Percentiles rank a stretch among this genome's conserved stretches.
phyloP scores from a whole-genome alignment of 2,888 invertebrate genomes.

The Prenolepis imparis region DNA sequence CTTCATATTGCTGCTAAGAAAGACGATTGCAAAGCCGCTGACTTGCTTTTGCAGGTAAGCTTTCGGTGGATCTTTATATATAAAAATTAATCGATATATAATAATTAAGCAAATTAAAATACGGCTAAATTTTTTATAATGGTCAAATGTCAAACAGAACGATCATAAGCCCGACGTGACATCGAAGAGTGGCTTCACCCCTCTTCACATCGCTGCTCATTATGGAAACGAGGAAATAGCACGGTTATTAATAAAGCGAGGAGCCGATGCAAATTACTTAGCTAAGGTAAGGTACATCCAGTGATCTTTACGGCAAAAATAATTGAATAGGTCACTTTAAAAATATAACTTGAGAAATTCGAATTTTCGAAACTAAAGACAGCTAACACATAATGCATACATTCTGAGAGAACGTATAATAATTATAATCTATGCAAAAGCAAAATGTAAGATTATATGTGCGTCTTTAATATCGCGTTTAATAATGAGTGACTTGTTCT shows the following conservation, averaged over 20 bases:
- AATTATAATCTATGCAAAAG: background rate
- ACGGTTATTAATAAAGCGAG: constrained; percentile 94
- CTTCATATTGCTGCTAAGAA: constrained; percentile 99
- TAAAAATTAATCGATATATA: background rate
- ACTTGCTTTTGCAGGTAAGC: constrained; percentile 93
- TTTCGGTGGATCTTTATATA: background rate
- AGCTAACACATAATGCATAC: background rate
- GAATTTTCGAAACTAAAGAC: background rate
- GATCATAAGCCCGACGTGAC: constrained; percentile 99
- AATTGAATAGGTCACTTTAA: background rate
- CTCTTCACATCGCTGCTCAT: constrained; percentile 99
- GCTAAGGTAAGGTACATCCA: constrained; percentile 90
- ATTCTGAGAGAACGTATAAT: background rate
- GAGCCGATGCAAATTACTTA: constrained; percentile 97
- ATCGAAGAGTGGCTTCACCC: constrained; percentile 99
- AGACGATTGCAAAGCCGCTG: constrained; percentile 98
- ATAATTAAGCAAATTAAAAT: constrained; percentile 10
- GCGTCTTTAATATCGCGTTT: background rate
- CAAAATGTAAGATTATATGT: background rate
- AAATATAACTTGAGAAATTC: background rate
- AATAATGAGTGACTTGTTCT: constrained; percentile 50
- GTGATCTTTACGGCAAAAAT: background rate
- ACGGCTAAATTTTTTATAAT: background rate
- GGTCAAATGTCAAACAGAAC: constrained; percentile 88
- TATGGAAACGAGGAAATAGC: constrained; percentile 99